phyloP scores from a whole-genome alignment of 2,888 invertebrate species.

The Drosophila nr. perissopoda region DNA sequence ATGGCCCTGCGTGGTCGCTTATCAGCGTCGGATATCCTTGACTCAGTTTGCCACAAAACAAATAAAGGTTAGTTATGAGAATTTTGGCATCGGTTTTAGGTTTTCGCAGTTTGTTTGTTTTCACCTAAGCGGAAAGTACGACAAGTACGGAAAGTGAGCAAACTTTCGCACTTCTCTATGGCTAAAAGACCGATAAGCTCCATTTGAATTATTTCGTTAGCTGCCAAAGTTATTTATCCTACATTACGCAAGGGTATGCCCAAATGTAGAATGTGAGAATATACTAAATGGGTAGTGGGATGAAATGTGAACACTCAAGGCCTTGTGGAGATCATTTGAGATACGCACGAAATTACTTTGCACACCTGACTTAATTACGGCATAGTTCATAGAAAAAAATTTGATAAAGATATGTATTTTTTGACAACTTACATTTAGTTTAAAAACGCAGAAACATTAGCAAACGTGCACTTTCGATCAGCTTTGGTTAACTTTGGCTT shows the following conservation, averaged over 20 bases:
- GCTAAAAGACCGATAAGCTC: slow-evolving; percentile 57
- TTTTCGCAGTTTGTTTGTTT: slow-evolving; percentile 55
- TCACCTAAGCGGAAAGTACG: slow-evolving; percentile 42
- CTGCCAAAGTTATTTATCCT: slow-evolving; percentile 29
- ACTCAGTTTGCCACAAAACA: slow-evolving; percentile 65
- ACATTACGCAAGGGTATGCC: background rate
- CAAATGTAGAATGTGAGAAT: background rate
- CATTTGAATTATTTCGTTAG: slow-evolving; percentile 69
- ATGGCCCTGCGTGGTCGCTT: slow-evolving; percentile 67
- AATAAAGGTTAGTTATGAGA: slow-evolving; percentile 74
- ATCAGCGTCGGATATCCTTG: slow-evolving; percentile 76
- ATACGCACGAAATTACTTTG: background rate
- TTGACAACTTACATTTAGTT: background rate
- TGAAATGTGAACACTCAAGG: background rate
- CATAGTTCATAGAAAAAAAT: background rate
- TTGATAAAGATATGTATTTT: background rate
- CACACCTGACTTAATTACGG: background rate
- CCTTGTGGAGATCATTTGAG: background rate
- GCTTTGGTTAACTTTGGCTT: background rate
- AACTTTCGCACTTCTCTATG: slow-evolving; percentile 65
- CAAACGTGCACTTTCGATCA: background rate
- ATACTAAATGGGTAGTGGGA: background rate
- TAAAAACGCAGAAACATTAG: background rate
- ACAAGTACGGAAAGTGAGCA: slow-evolving; percentile 33
- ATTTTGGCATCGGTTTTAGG: slow-evolving; percentile 21